A percentile compares a stretch with the other conserved stretches of the same genome.
Conservation (phyloP, 2,113 vertebrate genomes). For the Antechinus stuartii region DNA sequence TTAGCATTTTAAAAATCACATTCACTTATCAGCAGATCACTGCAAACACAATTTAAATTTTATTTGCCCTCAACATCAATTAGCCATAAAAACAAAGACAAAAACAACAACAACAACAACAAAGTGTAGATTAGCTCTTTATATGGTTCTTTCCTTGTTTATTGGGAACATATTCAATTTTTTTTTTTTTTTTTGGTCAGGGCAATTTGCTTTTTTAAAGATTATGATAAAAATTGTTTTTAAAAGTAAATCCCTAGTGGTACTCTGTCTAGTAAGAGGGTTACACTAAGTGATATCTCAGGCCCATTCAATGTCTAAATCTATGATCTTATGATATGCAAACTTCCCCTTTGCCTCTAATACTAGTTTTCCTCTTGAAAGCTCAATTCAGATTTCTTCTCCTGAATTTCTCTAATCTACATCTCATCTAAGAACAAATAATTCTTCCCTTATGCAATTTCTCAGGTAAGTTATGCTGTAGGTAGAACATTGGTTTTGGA, state of each 20-base stretch:
- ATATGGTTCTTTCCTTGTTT: conserved; percentile 27
- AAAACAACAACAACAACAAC: not conserved
- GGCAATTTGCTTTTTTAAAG: conserved; percentile 38
- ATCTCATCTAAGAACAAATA: not conserved
- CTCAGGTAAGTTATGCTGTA: not conserved
- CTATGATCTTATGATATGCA: not conserved
- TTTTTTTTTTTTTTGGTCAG: not conserved
- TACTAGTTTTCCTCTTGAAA: not conserved
- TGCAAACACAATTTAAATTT: not conserved
- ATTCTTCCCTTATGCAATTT: not conserved
- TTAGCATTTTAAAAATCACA: too few species aligned
- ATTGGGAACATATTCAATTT: conserved; percentile 32
- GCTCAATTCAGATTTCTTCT: not conserved
- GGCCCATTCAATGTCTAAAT: not conserved
- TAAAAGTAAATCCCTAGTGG: conserved; percentile 49
- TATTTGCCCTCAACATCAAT: not conserved
- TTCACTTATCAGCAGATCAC: not conserved
- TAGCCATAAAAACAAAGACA: not conserved
- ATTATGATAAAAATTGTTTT: conserved; percentile 37
- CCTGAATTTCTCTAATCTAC: not conserved
- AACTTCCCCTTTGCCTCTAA: not conserved
- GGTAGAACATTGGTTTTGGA: too few species aligned
- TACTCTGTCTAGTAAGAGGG: not conserved
- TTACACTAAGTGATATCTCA: too few species aligned
- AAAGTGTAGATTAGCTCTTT: not conserved